Evolutionary conservation across 2,888 invertebrate species (phyloP), one percentile per base, ranked within the genome.

Genomic region (Coelopa pilipes): DNA sequence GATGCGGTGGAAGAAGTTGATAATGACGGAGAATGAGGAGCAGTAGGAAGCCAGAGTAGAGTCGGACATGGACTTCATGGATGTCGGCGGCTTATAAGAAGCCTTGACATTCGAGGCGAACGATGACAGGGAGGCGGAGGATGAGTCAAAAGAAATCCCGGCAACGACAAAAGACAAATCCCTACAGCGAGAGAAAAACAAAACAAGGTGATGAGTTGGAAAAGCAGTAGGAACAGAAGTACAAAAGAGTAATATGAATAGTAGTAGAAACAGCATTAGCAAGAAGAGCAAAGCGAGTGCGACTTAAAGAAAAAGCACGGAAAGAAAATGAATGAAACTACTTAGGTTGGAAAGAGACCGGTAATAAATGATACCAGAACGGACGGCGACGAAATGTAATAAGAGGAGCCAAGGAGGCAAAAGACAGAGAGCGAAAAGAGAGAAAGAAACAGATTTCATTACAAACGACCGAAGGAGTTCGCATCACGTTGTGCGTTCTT

Each of bases 401-500:
- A 15, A 45, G 34, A 15, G 62, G n/a, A 13, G 62, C 11, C 21
- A 5, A 62, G 34, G 45, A 2, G 11, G 13, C 45, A 45, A 15
- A 62, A 24, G 34, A 24, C 15, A 12, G n/a, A 34, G n/a, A 3
- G n/a, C 13, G 4, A 65, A 17, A 47, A 46, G 17, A 19, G 12
- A 15, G 21, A 50, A 69, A 19, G 59, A 59, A 59, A 57, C 24
- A n/a, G 47, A 70, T 70, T 70, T 62, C 55, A 70, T 70, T 70
- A 62, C 70, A 62, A 70, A 11, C 47, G 49, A 49, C 46, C 49
- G 60, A 19, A 69, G 59, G 70, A 70, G 60, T 60, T 70, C 50
- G 60, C 59, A 70, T 47, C 62, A 62, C 24, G 47, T 49, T 17
- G 15, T 21, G n/a, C 34, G 17, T 65, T 15, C 47, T 59, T 59